A percentile compares a stretch with the other conserved stretches of the same genome.
These are phyloP conservation scores for Pseudotriccus pelzelni DNA, from an alignment of 2,797 vertebrate species.

Conservation along the genomic window DNA sequence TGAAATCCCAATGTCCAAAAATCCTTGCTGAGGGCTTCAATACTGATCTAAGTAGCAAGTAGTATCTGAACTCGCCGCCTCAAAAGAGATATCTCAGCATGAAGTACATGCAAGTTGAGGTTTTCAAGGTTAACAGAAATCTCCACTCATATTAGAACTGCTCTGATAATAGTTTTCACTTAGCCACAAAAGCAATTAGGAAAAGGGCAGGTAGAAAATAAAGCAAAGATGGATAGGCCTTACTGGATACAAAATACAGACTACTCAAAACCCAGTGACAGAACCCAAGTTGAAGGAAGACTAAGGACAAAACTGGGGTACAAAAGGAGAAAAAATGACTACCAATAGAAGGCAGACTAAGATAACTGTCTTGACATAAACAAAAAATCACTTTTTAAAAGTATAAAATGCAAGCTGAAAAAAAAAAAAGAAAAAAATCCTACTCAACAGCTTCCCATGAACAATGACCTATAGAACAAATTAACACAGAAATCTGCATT, in stretches of 20 bases:
- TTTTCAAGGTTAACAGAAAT: background rate
- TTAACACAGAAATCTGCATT: background rate
- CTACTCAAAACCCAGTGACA: background rate
- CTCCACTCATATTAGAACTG: background rate
- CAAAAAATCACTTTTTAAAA: background rate
- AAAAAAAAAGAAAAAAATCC: background rate
- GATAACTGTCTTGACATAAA: background rate
- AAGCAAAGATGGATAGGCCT: background rate
- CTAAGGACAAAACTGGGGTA: background rate
- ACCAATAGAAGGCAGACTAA: background rate
- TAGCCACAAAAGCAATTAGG: background rate
- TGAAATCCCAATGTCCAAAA: background rate
- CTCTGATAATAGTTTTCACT: background rate
- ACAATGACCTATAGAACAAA: background rate
- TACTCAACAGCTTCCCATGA: background rate
- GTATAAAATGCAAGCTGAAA: background rate
- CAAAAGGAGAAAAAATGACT: background rate
- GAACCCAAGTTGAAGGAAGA: background rate
- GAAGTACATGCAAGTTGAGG: background rate
- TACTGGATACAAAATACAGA: background rate
- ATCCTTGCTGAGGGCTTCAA: background rate
- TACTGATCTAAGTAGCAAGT: background rate
- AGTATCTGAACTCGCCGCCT: background rate
- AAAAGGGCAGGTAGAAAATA: background rate
- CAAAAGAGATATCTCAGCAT: background rate